Evolutionary conservation across 2,113 vertebrate genomes (phyloP).

Genomic region (Canis aureus): DNA sequence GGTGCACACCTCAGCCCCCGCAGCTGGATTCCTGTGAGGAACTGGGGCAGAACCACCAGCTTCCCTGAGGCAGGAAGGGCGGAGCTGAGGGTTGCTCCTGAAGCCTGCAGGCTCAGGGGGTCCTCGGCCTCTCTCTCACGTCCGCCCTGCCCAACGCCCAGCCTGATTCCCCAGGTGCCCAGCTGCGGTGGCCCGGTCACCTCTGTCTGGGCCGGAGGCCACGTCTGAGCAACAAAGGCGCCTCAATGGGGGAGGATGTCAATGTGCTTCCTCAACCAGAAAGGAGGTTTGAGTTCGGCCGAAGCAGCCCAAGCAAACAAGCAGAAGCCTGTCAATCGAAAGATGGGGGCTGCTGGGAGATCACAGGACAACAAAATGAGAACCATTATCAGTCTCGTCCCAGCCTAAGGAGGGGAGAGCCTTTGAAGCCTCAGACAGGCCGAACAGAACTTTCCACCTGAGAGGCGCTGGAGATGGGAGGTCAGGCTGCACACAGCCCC

Average conservation of each 20-base stretch:
- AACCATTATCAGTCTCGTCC: constrained; percentile 76
- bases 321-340: constrained; percentile 66
- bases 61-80: not conserved
- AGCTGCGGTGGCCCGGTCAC: not conserved
- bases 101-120: not conserved
- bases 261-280: constrained; percentile 81
- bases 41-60: constrained; percentile 27
- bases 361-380: constrained; percentile 71
- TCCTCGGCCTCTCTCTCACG: not conserved
- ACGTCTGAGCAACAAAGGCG: constrained; percentile 72
- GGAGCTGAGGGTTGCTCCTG: not conserved
- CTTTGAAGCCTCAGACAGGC: constrained; percentile 76
- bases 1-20: not conserved
- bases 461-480: constrained; percentile 74
- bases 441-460: constrained; percentile 82
- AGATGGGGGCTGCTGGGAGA: constrained; percentile 62
- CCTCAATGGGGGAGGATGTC: constrained; percentile 65
- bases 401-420: constrained; percentile 70
- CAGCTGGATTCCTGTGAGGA: constrained; percentile 45
- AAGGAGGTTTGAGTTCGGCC: constrained; percentile 68
- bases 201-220: constrained; percentile 72
- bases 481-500: constrained; percentile 62
- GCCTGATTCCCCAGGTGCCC: constrained; percentile 60
- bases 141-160: not conserved
- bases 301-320: constrained; percentile 62